Conservation (phyloP, 2,888 invertebrate genomes). For the Hesperia comma region DNA sequence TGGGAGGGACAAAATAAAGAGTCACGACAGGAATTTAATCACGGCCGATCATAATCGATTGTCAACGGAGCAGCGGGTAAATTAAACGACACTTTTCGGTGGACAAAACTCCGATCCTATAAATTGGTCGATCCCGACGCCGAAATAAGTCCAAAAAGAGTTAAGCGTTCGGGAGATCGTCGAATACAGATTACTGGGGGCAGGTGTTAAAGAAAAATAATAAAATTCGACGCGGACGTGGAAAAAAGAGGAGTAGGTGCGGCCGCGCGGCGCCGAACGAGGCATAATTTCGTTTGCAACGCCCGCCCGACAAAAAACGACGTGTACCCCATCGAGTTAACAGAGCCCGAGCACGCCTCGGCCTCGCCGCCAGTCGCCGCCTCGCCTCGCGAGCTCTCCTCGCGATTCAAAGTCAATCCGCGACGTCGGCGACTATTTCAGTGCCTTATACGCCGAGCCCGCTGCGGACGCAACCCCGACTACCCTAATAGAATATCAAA, state of each 20-base stretch:
- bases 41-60: slow-evolving; percentile 74
- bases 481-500: slow-evolving; percentile 55
- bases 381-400: slow-evolving; percentile 43
- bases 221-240: slow-evolving; percentile 73
- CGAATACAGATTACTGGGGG: slow-evolving; percentile 81
- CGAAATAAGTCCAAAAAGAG: slow-evolving; percentile 78
- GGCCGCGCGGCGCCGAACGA: slow-evolving; percentile 79
- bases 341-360: slow-evolving; percentile 56
- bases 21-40: slow-evolving; percentile 54
- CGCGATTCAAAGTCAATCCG: slow-evolving; percentile 66
- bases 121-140: slow-evolving; percentile 71
- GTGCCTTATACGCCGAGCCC: slow-evolving; percentile 59
- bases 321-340: slow-evolving; percentile 66
- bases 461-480: slow-evolving; percentile 29
- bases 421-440: slow-evolving; percentile 59
- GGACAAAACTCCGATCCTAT: slow-evolving; percentile 72
- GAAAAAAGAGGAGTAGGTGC: slow-evolving; percentile 74
- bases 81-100: slow-evolving; percentile 79
- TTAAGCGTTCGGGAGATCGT: slow-evolving; percentile 82
- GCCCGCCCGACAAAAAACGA: slow-evolving; percentile 70
- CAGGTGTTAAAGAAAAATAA: slow-evolving; percentile 85
- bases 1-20: slow-evolving; percentile 18
- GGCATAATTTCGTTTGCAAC: slow-evolving; percentile 76
- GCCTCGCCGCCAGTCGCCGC: slow-evolving; percentile 29
- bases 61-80: slow-evolving; percentile 70